Conservation (phyloP, 2,888 invertebrate genomes). For the Protonemura montana region DNA sequence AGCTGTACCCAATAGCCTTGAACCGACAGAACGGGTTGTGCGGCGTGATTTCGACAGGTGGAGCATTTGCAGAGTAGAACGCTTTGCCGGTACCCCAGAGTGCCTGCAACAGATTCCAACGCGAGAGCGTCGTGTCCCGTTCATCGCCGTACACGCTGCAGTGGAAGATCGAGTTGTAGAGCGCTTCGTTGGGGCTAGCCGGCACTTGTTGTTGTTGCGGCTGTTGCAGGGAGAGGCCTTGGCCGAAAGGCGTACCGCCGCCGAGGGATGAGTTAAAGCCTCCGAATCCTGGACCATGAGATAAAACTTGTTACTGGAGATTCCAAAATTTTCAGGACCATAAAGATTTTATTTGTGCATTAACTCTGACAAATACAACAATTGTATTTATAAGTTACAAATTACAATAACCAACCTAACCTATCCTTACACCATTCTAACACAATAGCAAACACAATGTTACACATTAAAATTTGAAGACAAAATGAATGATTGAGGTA, state of each 20-base stretch:
- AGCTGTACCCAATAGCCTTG: constrained; percentile 93
- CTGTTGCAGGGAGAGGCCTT: constrained; percentile 54
- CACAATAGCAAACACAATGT: no score
- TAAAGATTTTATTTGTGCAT: no score
- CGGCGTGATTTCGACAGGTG: constrained; percentile 82
- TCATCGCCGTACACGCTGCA: constrained; percentile 93
- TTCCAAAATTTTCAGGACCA: no score
- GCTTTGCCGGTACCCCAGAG: constrained; percentile 77
- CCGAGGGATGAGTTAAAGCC: constrained; percentile 59
- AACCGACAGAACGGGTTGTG: constrained; percentile 93
- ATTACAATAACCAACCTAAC: no score
- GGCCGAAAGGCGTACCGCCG: constrained; percentile 48
- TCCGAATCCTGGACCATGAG: constrained; percentile 63
- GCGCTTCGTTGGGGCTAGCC: constrained; percentile 71
- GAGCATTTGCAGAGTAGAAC: constrained; percentile 78
- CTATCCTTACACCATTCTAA: no score
- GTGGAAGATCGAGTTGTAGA: constrained; percentile 78
- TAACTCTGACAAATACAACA: no score
- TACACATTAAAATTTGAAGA: no score
- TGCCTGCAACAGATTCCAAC: constrained; percentile 94
- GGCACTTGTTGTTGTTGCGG: constrained; percentile 58
- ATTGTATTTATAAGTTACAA: no score
- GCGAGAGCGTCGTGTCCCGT: constrained; percentile 88
- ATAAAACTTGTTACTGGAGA: no score
- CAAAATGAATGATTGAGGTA: no score